These are phyloP conservation scores for Noctua pronuba DNA, from an alignment of 2,888 invertebrate species.

Conservation along the genomic window DNA sequence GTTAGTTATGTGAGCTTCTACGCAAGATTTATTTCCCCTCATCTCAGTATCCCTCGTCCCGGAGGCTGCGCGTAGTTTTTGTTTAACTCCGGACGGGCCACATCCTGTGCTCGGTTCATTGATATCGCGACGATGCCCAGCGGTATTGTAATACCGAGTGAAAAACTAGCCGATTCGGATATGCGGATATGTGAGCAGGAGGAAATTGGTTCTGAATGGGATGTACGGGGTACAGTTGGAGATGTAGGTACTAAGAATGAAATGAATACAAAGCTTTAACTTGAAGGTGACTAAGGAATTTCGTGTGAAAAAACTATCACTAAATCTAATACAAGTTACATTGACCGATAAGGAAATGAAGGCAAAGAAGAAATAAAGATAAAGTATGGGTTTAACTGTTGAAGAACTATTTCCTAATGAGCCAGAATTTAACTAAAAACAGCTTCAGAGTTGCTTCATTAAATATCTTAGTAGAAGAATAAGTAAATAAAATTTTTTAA, in stretches of 20 bases:
- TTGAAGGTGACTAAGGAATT: neutral
- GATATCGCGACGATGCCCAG: conserved; percentile 37
- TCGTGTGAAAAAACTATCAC: neutral
- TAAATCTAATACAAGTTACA: neutral
- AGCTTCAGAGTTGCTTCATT: neutral
- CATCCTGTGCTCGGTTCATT: conserved; percentile 62
- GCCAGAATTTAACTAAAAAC: neutral
- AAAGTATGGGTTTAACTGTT: neutral
- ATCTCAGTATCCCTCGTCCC: conserved; percentile 38
- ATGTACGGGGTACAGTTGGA: conserved; percentile 6
- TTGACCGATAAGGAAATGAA: conserved; percentile 21
- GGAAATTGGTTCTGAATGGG: conserved; percentile 53
- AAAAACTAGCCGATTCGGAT: conserved; percentile 53
- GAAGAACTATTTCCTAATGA: neutral
- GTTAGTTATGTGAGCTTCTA: conserved; percentile 17
- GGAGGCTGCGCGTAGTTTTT: conserved; percentile 66
- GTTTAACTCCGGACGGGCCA: conserved; percentile 48
- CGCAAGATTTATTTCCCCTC: conserved; percentile 40
- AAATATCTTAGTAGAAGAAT: neutral
- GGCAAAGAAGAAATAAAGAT: neutral
- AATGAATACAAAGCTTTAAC: neutral
- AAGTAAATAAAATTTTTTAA: neutral
- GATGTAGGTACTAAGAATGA: neutral
- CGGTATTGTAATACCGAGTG: conserved; percentile 35
- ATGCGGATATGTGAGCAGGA: conserved; percentile 53